Evolutionary conservation across 2,797 vertebrate species (phyloP), one percentile per base, ranked within the genome.

Genomic region (Coracias cyanogaster): DNA sequence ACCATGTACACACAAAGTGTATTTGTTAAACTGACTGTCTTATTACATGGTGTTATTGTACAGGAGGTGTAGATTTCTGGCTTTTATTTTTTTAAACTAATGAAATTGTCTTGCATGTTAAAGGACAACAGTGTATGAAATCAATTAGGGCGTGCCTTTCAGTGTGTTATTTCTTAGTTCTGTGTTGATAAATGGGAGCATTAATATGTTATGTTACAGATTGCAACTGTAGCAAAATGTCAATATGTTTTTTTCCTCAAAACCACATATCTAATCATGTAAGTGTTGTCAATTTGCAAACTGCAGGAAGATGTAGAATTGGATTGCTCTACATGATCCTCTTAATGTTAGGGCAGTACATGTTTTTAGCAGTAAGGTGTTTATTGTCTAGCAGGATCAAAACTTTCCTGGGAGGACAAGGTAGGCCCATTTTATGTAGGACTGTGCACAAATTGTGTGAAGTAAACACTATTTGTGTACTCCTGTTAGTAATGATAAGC

Each of bases 61-160:
- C 12, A n/a, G 26, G 49, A 92, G 39, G 17, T 87, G 48, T 73
- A 54, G 58, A 73, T 82, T 85, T 85, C 74, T 85, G 28, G 60
- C 2, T 4, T 49, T 49, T 24, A 74, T 72, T 76, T 24, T 84
- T 61, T 52, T 31, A 9, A 90, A 58, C 21, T 94, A 92, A 95
- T 87, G 25, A 82, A 82, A 85, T 96, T 95, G 54, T 60, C 70
- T 88, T 19, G 24, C 87, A 24, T 74, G 29, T 91, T 82, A 90
- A 88, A 78, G 77, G 73, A 93, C 85, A 91, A 86, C 45, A 49
- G 49, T 74, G 88, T 83, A 58, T 74, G 65, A 97, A 97, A 97
- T 97, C 69, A 46, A 35, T 93, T 88, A 81, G 52, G 46, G 35
- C 52, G 25, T 94, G 88, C 77, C 66, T 77, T 88, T 71, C 62